Conservation (phyloP, 2,113 vertebrate genomes). For the Agapornis roseicollis region DNA sequence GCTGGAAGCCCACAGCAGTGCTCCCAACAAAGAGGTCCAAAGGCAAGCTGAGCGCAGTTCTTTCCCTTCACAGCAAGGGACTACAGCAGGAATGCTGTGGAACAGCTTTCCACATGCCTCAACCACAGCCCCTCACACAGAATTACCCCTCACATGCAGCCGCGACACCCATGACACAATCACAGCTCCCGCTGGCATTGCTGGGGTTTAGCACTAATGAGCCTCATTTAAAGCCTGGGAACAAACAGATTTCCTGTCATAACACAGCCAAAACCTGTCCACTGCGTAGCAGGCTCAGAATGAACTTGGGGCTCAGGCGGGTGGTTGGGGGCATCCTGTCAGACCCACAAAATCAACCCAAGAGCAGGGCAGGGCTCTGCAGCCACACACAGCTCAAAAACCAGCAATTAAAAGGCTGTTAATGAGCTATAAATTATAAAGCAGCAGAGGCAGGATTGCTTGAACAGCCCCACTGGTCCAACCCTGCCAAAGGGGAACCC, state of each 20-base stretch:
- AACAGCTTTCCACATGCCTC: neutral
- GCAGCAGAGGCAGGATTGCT: neutral
- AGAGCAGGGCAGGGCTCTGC: neutral
- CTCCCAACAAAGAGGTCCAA: neutral
- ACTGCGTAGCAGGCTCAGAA: neutral
- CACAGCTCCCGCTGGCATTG: neutral
- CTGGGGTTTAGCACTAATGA: neutral
- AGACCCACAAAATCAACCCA: neutral
- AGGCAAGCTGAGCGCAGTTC: neutral
- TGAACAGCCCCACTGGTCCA: accelerated
- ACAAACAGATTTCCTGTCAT: neutral
- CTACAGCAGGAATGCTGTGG: accelerated
- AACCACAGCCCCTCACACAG: neutral
- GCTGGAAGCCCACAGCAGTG: neutral
- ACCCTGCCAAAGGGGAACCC: neutral
- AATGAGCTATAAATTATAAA: neutral
- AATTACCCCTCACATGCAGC: neutral
- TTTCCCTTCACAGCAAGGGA: neutral
- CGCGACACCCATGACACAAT: neutral
- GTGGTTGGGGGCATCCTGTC: neutral
- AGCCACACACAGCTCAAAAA: neutral
- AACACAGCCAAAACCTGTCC: neutral
- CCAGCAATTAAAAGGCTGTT: neutral
- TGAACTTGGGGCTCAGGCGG: neutral
- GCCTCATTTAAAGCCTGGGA: neutral